phyloP scores from a whole-genome alignment of 2,888 invertebrate species.

The Panopea generosa region DNA sequence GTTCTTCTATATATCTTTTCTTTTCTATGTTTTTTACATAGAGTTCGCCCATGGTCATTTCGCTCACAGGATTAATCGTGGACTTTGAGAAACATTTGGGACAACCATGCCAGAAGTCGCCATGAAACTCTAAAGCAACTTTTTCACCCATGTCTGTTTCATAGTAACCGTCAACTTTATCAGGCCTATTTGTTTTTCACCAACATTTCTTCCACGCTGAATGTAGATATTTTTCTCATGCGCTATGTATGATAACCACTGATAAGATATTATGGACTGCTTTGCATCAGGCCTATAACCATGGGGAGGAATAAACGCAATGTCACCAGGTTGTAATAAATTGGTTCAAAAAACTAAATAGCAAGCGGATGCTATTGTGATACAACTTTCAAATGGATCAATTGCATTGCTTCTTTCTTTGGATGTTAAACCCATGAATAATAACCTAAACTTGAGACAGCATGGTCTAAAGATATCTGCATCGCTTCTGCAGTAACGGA shows the following conservation, averaged over 20 bases:
- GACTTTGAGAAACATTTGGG: slow-evolving; percentile 24
- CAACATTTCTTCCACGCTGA: slow-evolving; percentile 37
- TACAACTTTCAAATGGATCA: slow-evolving; percentile 46
- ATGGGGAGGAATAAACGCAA: slow-evolving; percentile 55
- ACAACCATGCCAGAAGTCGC: slow-evolving; percentile 49
- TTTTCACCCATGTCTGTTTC: slow-evolving; percentile 17
- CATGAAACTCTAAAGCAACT: slow-evolving; percentile 48
- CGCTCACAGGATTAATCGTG: slow-evolving; percentile 40
- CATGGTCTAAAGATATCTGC: slow-evolving; percentile 33
- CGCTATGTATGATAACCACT: slow-evolving; percentile 38
- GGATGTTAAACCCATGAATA: slow-evolving; percentile 21
- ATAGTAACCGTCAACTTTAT: slow-evolving; percentile 43
- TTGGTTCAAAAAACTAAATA: slow-evolving; percentile 34
- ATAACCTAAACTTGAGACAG: slow-evolving; percentile 32
- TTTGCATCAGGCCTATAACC: slow-evolving; percentile 35
- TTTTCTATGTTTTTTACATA: slow-evolving; percentile 40
- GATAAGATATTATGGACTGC: slow-evolving; percentile 38
- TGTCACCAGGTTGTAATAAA: slow-evolving; percentile 27
- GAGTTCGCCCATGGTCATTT: slow-evolving; percentile 40
- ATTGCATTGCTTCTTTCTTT: slow-evolving; percentile 16
- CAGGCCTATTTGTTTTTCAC: slow-evolving; percentile 35
- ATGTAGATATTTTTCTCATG: slow-evolving; percentile 11
- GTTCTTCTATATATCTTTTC: slow-evolving; percentile 25
- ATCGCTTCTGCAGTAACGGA: slow-evolving; percentile 34
- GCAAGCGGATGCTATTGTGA: slow-evolving; percentile 50